phyloP scores from a whole-genome alignment of 2,888 invertebrate species.

The Orchestes rusci region DNA sequence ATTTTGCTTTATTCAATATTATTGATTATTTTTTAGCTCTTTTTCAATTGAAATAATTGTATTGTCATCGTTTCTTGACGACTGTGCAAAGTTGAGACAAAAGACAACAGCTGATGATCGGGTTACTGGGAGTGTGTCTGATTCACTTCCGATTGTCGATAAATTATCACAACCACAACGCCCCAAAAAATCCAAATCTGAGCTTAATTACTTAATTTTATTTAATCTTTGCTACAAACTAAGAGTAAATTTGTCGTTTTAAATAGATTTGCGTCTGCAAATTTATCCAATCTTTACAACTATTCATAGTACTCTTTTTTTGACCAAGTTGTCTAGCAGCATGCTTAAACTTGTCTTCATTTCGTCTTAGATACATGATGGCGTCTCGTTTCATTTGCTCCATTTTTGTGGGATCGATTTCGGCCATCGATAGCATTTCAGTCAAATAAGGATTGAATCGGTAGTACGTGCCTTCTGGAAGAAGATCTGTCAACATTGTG shows the following conservation, averaged over 20 bases:
- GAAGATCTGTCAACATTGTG: conserved; percentile 64
- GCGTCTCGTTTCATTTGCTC: conserved; percentile 67
- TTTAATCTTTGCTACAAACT: not conserved
- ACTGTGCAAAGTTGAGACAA: no score
- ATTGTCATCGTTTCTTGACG: no score
- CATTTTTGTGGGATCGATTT: conserved; percentile 66
- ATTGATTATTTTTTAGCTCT: no score
- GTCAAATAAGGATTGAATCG: conserved; percentile 85
- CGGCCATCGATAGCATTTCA: conserved; percentile 72
- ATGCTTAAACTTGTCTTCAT: conserved; percentile 64
- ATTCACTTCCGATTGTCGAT: no score
- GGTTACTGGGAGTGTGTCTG: no score
- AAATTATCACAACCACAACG: not conserved
- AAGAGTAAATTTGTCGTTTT: not conserved
- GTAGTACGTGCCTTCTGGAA: conserved; percentile 68
- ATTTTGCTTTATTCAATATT: no score
- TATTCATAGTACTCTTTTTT: conserved; percentile 42
- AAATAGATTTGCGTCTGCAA: conserved; percentile 39
- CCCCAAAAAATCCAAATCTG: not conserved
- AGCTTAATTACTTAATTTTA: conserved; percentile 1
- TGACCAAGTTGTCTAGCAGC: conserved; percentile 51
- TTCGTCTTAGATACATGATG: conserved; percentile 69
- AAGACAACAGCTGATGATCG: no score
- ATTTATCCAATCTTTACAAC: conserved; percentile 44
- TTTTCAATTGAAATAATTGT: no score